Percentiles rank a stretch among this genome's conserved stretches.
These are phyloP conservation scores for Tineola bisselliella DNA, from an alignment of 2,888 invertebrate genomes.

Conservation along the genomic window DNA sequence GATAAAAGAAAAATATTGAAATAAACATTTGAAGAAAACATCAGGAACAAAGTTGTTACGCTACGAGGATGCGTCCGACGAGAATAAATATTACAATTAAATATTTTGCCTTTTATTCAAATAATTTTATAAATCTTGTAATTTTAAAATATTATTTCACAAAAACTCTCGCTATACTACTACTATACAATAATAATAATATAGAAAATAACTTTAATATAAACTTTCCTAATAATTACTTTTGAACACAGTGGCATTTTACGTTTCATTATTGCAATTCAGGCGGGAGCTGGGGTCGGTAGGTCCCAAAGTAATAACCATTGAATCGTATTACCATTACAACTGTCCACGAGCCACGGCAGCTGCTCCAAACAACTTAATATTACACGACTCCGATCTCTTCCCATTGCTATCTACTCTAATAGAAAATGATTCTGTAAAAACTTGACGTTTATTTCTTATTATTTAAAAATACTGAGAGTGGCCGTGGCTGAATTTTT, in stretches of 20 bases:
- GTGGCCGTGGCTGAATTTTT: too few species aligned
- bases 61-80: too few species aligned
- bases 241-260: slow-evolving; percentile 47
- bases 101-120: too few species aligned
- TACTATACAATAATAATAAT: neutral
- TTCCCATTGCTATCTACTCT: neutral
- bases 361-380: slow-evolving; percentile 58
- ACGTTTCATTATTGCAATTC: slow-evolving; percentile 56
- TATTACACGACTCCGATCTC: slow-evolving; percentile 5
- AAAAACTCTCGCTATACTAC: neutral
- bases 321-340: slow-evolving; percentile 65
- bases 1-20: too few species aligned
- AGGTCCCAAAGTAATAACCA: slow-evolving; percentile 43
- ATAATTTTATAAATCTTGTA: too few species aligned
- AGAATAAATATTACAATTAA: too few species aligned
- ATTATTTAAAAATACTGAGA: too few species aligned
- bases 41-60: too few species aligned
- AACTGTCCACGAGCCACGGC: slow-evolving; percentile 50
- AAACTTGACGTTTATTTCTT: neutral
- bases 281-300: slow-evolving; percentile 18
- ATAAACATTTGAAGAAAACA: too few species aligned
- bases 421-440: slow-evolving; percentile 5
- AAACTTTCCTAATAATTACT: slow-evolving; percentile 32
- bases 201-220: neutral
- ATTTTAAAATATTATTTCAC: too few species aligned